These are phyloP conservation scores for Eupithecia insigniata DNA, from an alignment of 2,888 invertebrate genomes.

Conservation along the genomic window DNA sequence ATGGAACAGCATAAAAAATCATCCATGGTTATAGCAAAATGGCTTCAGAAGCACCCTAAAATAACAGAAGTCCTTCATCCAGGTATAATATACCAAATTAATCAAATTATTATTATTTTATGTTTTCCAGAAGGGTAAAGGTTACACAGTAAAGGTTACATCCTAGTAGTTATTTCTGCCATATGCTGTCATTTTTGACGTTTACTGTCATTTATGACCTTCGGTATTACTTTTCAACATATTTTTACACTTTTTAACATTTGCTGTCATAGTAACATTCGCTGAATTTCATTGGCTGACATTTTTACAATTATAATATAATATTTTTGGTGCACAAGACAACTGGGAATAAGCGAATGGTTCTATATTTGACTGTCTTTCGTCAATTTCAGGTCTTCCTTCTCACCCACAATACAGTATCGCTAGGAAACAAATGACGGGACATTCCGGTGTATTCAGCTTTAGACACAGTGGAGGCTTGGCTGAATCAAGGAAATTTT, in stretches of 20 bases:
- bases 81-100: conserved; percentile 70
- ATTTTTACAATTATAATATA: too few species aligned
- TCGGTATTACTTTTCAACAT: too few species aligned
- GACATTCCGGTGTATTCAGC: conserved; percentile 96
- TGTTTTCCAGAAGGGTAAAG: not conserved
- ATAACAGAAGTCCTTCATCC: conserved; percentile 94
- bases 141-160: not conserved
- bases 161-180: too few species aligned
- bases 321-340: too few species aligned
- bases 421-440: conserved; percentile 90
- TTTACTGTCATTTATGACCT: too few species aligned
- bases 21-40: conserved; percentile 90
- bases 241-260: too few species aligned
- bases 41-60: conserved; percentile 90
- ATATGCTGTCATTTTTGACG: too few species aligned
- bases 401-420: conserved; percentile 94
- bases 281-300: too few species aligned
- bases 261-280: too few species aligned
- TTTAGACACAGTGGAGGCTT: conserved; percentile 93
- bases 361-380: not conserved
- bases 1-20: conserved; percentile 95
- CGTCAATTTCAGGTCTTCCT: conserved; percentile 84
- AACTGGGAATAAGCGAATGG: too few species aligned
- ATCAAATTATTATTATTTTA: not conserved
- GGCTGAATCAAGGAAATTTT: conserved; percentile 88